Evolutionary conservation across 2,888 invertebrate species (phyloP).

Genomic region (Drosophila yooni): DNA sequence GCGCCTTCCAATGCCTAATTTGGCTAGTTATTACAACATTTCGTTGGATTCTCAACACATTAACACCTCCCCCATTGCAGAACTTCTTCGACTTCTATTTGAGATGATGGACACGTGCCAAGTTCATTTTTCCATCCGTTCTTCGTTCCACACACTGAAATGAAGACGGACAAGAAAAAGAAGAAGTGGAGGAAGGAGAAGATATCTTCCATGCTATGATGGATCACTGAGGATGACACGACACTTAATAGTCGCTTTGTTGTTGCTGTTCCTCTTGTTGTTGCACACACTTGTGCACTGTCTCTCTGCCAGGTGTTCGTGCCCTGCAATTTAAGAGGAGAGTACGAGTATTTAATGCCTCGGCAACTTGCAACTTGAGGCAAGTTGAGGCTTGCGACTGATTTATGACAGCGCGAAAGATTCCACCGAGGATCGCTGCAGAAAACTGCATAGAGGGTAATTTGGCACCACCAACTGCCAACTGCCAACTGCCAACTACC

Average conservation of each 20-base stretch:
- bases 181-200: conserved; percentile 3
- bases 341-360: conserved; percentile 70
- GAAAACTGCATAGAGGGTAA: conserved; percentile 56
- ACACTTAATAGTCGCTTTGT: conserved; percentile 71
- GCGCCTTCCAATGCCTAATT: conserved; percentile 61
- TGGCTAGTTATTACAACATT: conserved; percentile 66
- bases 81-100: conserved; percentile 34
- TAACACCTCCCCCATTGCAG: conserved; percentile 57
- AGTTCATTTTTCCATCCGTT: conserved; percentile 60
- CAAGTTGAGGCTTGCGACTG: conserved; percentile 66
- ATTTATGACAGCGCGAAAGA: conserved; percentile 75
- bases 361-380: conserved; percentile 36
- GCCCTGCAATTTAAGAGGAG: conserved; percentile 75
- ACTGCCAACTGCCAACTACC: conserved; percentile 26
- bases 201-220: conserved; percentile 67
- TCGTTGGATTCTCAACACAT: conserved; percentile 43
- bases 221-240: conserved; percentile 76
- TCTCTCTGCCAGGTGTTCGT: conserved; percentile 56
- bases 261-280: conserved; percentile 43
- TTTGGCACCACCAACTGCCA: conserved; percentile 52
- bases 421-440: conserved; percentile 40
- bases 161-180: neutral
- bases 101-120: conserved; percentile 74
- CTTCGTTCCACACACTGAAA: conserved; percentile 14
- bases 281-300: conserved; percentile 14